Percentiles rank a stretch among this genome's conserved stretches.
phyloP scores from a whole-genome alignment of 2,888 invertebrate genomes.

The Orgyia antiqua region DNA sequence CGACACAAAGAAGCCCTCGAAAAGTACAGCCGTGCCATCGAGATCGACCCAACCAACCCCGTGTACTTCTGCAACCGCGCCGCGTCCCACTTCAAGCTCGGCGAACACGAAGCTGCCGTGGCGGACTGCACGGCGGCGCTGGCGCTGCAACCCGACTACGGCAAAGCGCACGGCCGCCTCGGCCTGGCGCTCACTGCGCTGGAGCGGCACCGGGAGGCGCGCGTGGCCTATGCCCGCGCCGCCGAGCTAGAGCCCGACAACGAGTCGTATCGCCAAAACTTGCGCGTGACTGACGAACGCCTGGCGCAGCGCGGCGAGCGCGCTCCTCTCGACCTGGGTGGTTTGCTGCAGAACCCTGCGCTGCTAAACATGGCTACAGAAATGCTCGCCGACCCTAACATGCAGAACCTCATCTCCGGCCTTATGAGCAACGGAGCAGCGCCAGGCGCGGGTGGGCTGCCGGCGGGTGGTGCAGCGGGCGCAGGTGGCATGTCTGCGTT shows the following conservation, averaged over 20 bases:
- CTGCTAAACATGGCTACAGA: constrained; percentile 91
- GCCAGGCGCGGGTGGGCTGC: constrained; percentile 16
- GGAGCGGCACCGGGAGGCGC: constrained; percentile 89
- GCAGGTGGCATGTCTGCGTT: constrained; percentile 55
- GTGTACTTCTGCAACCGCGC: constrained; percentile 98
- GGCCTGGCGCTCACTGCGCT: constrained; percentile 92
- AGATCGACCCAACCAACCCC: constrained; percentile 91
- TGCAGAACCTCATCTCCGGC: constrained; percentile 85
- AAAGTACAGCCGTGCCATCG: constrained; percentile 93
- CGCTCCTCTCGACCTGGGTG: constrained; percentile 75
- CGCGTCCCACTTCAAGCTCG: constrained; percentile 94
- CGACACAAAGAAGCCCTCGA: constrained; percentile 89
- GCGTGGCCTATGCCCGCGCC: constrained; percentile 91
- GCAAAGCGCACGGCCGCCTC: constrained; percentile 96
- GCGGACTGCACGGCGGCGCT: constrained; percentile 95
- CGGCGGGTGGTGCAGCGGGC: constrained; percentile 50
- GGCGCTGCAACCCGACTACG: constrained; percentile 92
- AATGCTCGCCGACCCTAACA: constrained; percentile 90
- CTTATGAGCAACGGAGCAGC: constrained; percentile 60
- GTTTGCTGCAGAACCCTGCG: constrained; percentile 87
- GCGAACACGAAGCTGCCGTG: constrained; percentile 89
- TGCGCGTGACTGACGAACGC: constrained; percentile 88
- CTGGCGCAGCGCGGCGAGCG: constrained; percentile 82
- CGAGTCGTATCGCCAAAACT: constrained; percentile 91
- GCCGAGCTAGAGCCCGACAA: constrained; percentile 94